Conservation (phyloP, 2,888 invertebrate species). For the Malthinus seriepunctatus region DNA sequence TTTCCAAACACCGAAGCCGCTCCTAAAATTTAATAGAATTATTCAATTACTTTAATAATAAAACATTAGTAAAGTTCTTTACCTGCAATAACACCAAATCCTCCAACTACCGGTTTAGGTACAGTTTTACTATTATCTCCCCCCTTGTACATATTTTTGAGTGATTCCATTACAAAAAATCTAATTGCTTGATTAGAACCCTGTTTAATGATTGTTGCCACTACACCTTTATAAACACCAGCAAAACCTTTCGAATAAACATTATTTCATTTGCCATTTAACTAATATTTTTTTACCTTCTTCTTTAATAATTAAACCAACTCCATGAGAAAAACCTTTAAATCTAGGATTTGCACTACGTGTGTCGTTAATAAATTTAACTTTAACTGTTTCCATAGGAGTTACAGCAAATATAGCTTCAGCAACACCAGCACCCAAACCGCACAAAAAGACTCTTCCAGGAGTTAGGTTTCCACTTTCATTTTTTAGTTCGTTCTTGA, state of each 20-base stretch:
- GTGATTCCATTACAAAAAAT: constrained; percentile 95
- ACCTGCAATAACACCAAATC: constrained; percentile 94
- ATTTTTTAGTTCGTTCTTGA: constrained; percentile 77
- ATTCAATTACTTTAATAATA: not conserved
- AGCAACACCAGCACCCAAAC: constrained; percentile 91
- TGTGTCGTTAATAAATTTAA: constrained; percentile 99
- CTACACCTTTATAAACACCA: constrained; percentile 90
- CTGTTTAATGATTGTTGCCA: constrained; percentile 96
- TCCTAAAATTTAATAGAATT: constrained; percentile 34
- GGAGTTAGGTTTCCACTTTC: constrained; percentile 80
- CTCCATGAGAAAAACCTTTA: constrained; percentile 93
- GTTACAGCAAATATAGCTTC: constrained; percentile 98
- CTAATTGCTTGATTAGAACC: constrained; percentile 98
- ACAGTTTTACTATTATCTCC: constrained; percentile 82
- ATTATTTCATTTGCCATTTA: no score
- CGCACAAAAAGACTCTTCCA: constrained; percentile 81
- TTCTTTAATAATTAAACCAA: constrained; percentile 78
- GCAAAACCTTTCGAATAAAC: constrained; percentile 61
- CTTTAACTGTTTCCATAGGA: constrained; percentile 99
- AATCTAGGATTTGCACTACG: constrained; percentile 87
- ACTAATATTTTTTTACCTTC: constrained; percentile 66
- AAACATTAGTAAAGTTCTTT: constrained; percentile 18
- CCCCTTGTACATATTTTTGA: constrained; percentile 89
- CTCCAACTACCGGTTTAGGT: constrained; percentile 85
- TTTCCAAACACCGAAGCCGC: constrained; percentile 98